Base-by-base conservation (phyloP, 2,797 vertebrate species). In the Parauchenoglanis punctatus region DNA sequence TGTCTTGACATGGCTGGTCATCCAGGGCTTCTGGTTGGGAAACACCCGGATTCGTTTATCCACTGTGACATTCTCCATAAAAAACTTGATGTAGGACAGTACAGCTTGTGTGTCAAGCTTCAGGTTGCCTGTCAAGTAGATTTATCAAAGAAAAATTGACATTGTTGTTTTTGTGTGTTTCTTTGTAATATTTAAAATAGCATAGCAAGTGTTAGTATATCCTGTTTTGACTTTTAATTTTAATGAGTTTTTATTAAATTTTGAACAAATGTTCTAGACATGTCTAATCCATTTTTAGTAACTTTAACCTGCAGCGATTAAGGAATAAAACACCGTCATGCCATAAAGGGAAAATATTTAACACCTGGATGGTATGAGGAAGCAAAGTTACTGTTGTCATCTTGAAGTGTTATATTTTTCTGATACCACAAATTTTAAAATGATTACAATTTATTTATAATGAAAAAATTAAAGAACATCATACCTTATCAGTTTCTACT, bases 41-140 rank as follows among this genome's bases (percentile, higher is more conserved):
- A 40, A 40, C 40, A 40, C 40, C 40, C 40, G 40, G 40, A 40
- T 40, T 40, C 3, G 40, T 40, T 40, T 40, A 40, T 40, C 40
- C 40, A 40, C 40, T 4, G 40, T 40, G 40, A 40, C 40, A 40
- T 40, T 40, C 40, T 40, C 3, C 40, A 3, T 40, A 40, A 1
- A 40, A 40, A 40, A 40, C 40, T 40, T 40, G 40, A 40, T 40
- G 40, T 40, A 40, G 40, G 40, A 40, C 40, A 40, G 40, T 40
- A 40, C 40, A 4, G 40, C 40, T 40, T 40, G 3, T 40, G 40
- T 40, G 40, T 40, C 40, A 40, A 40, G 40, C 44, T 4, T 17
- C 15, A 1, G 70, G 81, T 83, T 83, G 81, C 87, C 87, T 23
- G 72, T 58, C 7, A 31, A 17, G 25, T 23, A 59, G 49, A 72